Conservation (phyloP, 2,888 invertebrate species). For the Cantharis lateralis region DNA sequence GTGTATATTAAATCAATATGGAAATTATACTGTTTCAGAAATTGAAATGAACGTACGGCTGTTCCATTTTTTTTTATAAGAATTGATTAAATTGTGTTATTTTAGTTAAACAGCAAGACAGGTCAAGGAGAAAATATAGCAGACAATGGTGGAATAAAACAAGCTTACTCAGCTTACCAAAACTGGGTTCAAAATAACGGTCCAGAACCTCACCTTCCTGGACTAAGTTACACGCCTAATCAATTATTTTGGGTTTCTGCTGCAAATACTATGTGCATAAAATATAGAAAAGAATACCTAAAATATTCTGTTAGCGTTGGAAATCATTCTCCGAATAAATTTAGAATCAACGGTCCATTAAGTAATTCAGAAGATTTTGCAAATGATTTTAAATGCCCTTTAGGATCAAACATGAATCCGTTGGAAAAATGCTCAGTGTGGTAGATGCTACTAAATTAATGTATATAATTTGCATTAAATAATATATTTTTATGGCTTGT, state of each 20-base stretch:
- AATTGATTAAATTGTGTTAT: neutral
- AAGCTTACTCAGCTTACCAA: constrained; percentile 84
- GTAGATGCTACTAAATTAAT: constrained; percentile 48
- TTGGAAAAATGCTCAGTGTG: constrained; percentile 65
- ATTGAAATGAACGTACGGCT: constrained; percentile 62
- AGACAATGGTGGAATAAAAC: constrained; percentile 92
- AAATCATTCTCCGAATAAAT: constrained; percentile 69
- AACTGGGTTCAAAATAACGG: constrained; percentile 70
- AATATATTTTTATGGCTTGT: neutral
- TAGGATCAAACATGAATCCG: constrained; percentile 67
- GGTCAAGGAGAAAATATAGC: constrained; percentile 96
- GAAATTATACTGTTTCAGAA: constrained; percentile 77
- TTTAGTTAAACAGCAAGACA: constrained; percentile 84
- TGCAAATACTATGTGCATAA: constrained; percentile 87
- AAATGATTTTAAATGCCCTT: constrained; percentile 65
- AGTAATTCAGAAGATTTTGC: constrained; percentile 66
- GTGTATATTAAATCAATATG: constrained; percentile 89
- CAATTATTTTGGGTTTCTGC: constrained; percentile 84
- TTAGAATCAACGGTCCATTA: constrained; percentile 66
- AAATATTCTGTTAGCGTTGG: constrained; percentile 81
- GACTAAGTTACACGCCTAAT: constrained; percentile 69
- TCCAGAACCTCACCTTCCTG: constrained; percentile 68
- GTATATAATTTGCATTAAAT: neutral
- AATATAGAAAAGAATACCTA: constrained; percentile 68
- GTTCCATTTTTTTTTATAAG: neutral